Base-by-base conservation (phyloP, 2,113 vertebrate genomes). In the Rhipidura dahli region DNA sequence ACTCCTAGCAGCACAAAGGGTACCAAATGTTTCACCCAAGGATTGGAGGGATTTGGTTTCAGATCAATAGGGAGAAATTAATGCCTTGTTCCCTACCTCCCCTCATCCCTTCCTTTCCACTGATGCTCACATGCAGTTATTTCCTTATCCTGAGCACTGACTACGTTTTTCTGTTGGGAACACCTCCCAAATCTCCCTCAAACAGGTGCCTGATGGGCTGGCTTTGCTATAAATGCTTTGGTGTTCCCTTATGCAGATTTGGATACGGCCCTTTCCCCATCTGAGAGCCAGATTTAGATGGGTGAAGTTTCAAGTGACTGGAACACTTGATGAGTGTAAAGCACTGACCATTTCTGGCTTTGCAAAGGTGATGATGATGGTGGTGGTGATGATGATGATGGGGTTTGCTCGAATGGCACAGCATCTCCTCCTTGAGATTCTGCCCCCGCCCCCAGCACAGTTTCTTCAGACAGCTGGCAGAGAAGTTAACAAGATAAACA, bases 181-280 rank as follows among this genome's bases (percentile, higher is more conserved):
- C 24, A 10, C 11, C 7, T 27, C 49, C 7, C 27, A 57, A 26
- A 37, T 11, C 13, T 60, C 26, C 11, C 31, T 21, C 11, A 66
- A 39, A n/a, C 4, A 10, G 5, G 44, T 23, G 8, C 3, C 26
- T 47, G 37, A 35, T 1, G 1, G 33, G 5, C 23, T 76, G 27
- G 15, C 16, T 66, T 63, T 90, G 24, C 9, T 47, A 23, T 27
- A 90, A 81, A 45, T 18, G 4, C n/a, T 54, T 44, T 15, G 21
- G 10, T 24, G 8, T 37, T 51, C 37, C 61, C 22, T 56, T 42
- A 49, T 9, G 17, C 49, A 71, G 18, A 73, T 72, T 72, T 68
- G 30, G 21, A 35, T 11, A 30, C 16, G 14, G n/a, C 39, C 3
- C 11, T 76, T 85, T 61, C 40, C 53, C 27, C 15, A 81, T 15